Evolutionary conservation across 2,888 invertebrate genomes (phyloP), one percentile per base, ranked within the genome.

Genomic region (Blastobasis lacticolella): DNA sequence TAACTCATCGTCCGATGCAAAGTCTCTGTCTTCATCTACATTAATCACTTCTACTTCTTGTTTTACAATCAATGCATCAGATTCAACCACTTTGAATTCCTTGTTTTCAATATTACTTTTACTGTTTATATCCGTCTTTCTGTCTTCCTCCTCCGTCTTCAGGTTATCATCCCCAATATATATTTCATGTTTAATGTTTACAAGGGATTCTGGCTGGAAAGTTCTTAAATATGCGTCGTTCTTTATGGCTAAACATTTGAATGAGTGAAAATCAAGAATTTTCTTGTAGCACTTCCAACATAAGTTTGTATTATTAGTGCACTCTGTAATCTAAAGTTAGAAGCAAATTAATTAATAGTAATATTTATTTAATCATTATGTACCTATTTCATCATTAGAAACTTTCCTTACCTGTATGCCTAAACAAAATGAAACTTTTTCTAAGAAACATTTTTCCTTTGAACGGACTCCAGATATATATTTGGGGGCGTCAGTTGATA

Each of bases 201-300:
- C 45, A 48, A 10, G 8, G 9, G 44, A 44, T 8, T 41, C 44
- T 3, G 10, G 8, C 7, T 41, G 0, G 6, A 66, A 37, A 5
- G 69, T 61, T 53, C 57, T 72, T 42, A 79, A 66, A 58, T 75
- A 74, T 3, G 59, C 54, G 57, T 85, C 75, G 61, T 66, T 82
- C 60, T 73, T 72, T 55, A 75, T 54, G 43, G 81, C 84, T 55
- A 74, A 55, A 23, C 59, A 55, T 63, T 86, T 86, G 56, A 85
- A 86, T 55, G 77, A 67, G 52, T 79, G 66, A 57, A 75, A 82
- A 9, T 69, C 60, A 51, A 77, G 48, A 38, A 81, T 66, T 63
- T 78, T 81, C 51, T 57, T 71, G 56, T 64, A 79, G 59, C 86
- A 86, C 62, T 75, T 72, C 51, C 62, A 46, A 66, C 86, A 86